A percentile compares a stretch with the other conserved stretches of the same genome.
Conservation (phyloP, 2,888 invertebrate species). For the Plebejus argus region DNA sequence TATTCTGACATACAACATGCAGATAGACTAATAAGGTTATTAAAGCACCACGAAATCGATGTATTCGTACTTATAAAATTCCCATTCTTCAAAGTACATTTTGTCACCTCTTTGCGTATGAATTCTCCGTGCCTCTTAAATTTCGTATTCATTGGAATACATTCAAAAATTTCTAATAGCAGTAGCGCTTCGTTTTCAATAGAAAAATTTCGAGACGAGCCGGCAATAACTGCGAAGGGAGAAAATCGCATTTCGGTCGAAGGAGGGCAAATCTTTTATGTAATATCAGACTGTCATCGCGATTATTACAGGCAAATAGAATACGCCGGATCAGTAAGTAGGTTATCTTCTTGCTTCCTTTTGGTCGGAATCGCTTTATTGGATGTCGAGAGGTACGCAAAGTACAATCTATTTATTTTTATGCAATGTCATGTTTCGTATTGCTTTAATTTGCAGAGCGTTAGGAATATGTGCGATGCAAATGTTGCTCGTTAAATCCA, state of each 20-base stretch:
- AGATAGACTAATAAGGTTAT: background rate
- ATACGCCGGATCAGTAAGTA: constrained; percentile 79
- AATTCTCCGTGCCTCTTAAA: constrained; percentile 66
- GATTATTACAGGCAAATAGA: constrained; percentile 81
- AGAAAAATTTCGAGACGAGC: constrained; percentile 72
- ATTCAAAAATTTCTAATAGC: constrained; percentile 73
- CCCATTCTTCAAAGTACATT: constrained; percentile 28
- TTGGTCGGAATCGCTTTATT: constrained; percentile 75
- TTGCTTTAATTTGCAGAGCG: constrained; percentile 33
- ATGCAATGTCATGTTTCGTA: constrained; percentile 45
- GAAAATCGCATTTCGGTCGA: constrained; percentile 80
- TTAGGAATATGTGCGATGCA: background rate
- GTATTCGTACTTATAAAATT: background rate
- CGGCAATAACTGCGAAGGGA: constrained; percentile 75
- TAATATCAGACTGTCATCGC: constrained; percentile 81
- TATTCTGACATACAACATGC: background rate
- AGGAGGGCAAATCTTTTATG: constrained; percentile 81
- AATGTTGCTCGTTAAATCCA: background rate
- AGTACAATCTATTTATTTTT: constrained; percentile 47
- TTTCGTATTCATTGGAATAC: constrained; percentile 75
- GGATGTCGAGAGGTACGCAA: constrained; percentile 57
- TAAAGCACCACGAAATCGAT: background rate
- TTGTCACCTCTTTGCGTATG: constrained; percentile 44
- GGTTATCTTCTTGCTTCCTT: constrained; percentile 78
- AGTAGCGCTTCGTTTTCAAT: constrained; percentile 69